These are phyloP conservation scores for Neodon shergylaensis DNA, from an alignment of 2,113 vertebrate species.

Conservation along the genomic window DNA sequence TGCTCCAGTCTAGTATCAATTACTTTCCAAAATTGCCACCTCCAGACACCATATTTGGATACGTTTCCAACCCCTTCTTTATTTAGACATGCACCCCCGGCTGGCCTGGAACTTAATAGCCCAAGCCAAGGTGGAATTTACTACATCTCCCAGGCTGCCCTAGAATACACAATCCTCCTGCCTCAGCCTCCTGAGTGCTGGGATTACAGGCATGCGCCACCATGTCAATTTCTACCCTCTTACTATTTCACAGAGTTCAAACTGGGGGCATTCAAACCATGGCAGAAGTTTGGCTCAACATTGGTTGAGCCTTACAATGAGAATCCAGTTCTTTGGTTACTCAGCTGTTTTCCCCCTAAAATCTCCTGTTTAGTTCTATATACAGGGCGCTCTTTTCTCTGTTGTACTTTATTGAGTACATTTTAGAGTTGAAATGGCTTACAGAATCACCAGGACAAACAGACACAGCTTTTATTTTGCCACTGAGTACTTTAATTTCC, in stretches of 20 bases:
- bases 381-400: neutral
- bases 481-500: neutral
- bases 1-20: neutral
- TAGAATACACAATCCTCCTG: neutral
- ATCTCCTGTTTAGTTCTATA: neutral
- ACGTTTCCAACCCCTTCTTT: neutral
- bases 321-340: neutral
- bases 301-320: rapidly evolving
- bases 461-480: neutral
- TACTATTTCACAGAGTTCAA: neutral
- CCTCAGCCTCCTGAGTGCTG: neutral
- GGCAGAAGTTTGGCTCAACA: neutral
- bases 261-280: neutral
- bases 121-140: neutral
- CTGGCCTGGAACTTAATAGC: neutral
- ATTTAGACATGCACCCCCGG: neutral
- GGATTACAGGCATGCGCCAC: neutral
- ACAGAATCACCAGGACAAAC: neutral
- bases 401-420: neutral
- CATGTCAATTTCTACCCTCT: neutral
- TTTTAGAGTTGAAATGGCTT: neutral
- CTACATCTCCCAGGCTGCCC: neutral
- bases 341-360: neutral
- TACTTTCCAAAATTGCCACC: neutral
- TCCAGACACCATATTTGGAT: neutral